phyloP scores from a whole-genome alignment of 2,888 invertebrate species.

The Lasioglossum zephyrum region DNA sequence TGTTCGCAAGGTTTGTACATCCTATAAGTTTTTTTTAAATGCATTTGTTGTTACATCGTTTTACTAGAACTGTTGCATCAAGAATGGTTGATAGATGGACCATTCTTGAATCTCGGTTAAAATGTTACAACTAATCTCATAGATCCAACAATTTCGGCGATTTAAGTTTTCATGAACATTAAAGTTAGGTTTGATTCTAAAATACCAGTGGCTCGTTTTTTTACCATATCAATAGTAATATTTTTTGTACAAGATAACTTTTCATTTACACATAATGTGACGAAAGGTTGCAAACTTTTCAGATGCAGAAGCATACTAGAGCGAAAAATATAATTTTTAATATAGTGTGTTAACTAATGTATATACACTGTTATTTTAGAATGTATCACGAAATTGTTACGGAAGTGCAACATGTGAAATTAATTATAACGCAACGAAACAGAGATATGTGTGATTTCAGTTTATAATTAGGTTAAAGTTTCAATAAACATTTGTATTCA shows the following conservation, averaged over 20 bases:
- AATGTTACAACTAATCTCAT: constrained; percentile 17
- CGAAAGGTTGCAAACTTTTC: neutral
- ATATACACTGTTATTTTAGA: constrained; percentile 29
- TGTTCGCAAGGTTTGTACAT: constrained; percentile 22
- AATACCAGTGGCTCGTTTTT: constrained; percentile 17
- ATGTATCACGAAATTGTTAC: constrained; percentile 19
- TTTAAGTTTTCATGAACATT: constrained; percentile 23
- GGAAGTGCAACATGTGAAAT: neutral
- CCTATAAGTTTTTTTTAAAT: constrained; percentile 19
- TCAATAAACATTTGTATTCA: constrained; percentile 38
- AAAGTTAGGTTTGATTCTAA: constrained; percentile 19
- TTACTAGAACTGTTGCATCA: neutral
- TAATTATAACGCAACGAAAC: neutral
- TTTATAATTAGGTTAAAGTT: constrained; percentile 41
- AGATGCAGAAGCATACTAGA: neutral
- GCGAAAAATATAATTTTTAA: constrained; percentile 25
- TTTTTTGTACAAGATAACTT: constrained; percentile 15
- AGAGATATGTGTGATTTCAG: neutral
- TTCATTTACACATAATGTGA: constrained; percentile 14
- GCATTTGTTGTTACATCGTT: constrained; percentile 8
- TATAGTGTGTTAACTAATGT: neutral
- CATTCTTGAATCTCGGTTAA: constrained; percentile 22
- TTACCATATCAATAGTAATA: constrained; percentile 12
- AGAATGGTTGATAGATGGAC: neutral
- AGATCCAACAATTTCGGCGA: constrained; percentile 25